phyloP scores from a whole-genome alignment of 2,888 invertebrate genomes.

The Caenorhabditis becei region DNA sequence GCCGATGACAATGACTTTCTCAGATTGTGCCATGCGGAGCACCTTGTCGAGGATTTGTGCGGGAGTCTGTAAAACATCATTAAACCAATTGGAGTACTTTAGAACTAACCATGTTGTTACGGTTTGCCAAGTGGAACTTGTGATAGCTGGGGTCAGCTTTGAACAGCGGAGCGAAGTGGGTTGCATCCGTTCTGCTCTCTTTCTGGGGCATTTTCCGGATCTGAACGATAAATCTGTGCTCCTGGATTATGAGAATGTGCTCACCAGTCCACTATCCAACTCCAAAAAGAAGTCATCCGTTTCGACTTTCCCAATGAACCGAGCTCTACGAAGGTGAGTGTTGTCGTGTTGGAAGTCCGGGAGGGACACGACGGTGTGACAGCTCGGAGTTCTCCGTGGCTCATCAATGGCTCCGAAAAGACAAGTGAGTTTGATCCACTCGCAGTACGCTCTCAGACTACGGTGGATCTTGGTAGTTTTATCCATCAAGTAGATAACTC shows the following conservation, averaged over 20 bases:
- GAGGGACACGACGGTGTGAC: not conserved
- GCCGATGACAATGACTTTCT: not conserved
- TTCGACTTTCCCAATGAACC: not conserved
- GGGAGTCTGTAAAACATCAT: not conserved
- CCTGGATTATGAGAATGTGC: not conserved
- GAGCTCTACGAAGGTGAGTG: constrained; percentile 3
- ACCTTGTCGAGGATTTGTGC: not conserved
- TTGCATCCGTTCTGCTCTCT: not conserved
- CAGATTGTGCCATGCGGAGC: not conserved
- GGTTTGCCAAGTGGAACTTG: not conserved
- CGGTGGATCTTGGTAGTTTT: not conserved
- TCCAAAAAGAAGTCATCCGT: constrained; percentile 8
- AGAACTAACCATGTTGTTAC: not conserved
- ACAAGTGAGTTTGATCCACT: not conserved
- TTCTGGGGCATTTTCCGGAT: constrained; percentile 3
- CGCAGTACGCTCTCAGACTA: not conserved
- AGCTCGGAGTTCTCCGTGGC: not conserved
- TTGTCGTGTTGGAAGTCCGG: constrained; percentile 6
- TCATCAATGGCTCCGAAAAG: not conserved
- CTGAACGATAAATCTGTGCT: not conserved
- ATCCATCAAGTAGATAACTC: not conserved
- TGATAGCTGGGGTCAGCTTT: not conserved
- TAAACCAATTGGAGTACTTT: not conserved
- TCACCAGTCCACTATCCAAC: constrained; percentile 9
- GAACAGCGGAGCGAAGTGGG: constrained; percentile 1